Evolutionary conservation across 2,113 vertebrate genomes (phyloP).

Genomic region (Anarrhichthys ocellatus): DNA sequence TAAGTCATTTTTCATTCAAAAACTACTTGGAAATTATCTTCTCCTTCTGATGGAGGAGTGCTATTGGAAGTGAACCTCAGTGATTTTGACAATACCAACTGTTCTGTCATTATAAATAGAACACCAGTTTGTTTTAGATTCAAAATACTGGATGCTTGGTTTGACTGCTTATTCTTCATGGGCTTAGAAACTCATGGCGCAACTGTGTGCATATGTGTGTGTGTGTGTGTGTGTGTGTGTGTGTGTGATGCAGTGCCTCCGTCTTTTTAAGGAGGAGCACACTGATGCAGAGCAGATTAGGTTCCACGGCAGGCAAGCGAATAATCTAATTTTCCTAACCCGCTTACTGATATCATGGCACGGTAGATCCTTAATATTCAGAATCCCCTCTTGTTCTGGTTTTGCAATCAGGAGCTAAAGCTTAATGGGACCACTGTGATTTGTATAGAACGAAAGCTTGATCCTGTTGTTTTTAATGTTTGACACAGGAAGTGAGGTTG

Average conservation of each 20-base stretch:
- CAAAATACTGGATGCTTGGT: slow-evolving; percentile 4
- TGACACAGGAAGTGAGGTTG: slow-evolving; percentile 44
- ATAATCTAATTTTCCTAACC: slow-evolving; percentile 79
- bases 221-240: slow-evolving; percentile 27
- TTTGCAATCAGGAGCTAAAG: slow-evolving; percentile 61
- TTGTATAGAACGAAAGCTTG: slow-evolving; percentile 45
- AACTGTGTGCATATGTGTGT: slow-evolving; percentile 7
- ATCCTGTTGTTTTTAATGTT: slow-evolving; percentile 32
- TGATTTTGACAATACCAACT: slow-evolving; percentile 13
- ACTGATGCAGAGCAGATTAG: slow-evolving; percentile 69
- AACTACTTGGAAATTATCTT: slow-evolving; percentile 1
- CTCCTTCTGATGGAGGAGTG: background rate
- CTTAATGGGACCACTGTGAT: slow-evolving; percentile 38
- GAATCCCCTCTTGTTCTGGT: slow-evolving; percentile 67
- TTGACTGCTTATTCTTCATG: slow-evolving; percentile 29
- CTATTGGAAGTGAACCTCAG: slow-evolving; percentile 8
- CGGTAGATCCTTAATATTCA: slow-evolving; percentile 63
- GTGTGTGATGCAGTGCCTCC: slow-evolving; percentile 22
- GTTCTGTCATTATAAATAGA: slow-evolving; percentile 20
- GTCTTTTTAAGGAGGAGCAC: slow-evolving; percentile 44
- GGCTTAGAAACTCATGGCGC: slow-evolving; percentile 12
- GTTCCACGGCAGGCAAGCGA: slow-evolving; percentile 66
- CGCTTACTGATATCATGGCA: slow-evolving; percentile 71
- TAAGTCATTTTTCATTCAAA: background rate
- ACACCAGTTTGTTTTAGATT: slow-evolving; percentile 23